Evolutionary conservation across 2,113 vertebrate species (phyloP).

Genomic region (Phalacrocorax aristotelis): DNA sequence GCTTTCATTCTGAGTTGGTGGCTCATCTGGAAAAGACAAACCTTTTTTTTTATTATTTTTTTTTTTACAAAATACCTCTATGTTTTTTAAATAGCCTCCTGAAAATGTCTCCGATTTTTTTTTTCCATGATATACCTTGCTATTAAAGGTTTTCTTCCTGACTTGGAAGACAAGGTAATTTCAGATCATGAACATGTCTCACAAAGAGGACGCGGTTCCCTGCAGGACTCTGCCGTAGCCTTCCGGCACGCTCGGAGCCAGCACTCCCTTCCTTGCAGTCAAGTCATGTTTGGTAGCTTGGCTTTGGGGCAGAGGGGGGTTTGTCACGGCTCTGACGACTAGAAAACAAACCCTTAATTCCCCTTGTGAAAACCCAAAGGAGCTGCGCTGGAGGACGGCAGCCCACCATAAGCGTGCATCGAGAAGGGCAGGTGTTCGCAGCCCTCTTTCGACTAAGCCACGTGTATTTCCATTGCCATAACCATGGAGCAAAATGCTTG

Average conservation of each 20-base stretch:
- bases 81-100: neutral
- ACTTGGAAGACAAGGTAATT: neutral
- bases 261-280: neutral
- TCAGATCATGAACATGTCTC: neutral
- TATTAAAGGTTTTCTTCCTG: neutral
- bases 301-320: constrained; percentile 3
- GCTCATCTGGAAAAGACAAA: neutral
- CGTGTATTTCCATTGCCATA: neutral
- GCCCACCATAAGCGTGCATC: neutral
- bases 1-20: neutral
- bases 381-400: neutral
- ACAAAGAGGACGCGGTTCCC: neutral
- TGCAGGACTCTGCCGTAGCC: neutral
- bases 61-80: neutral
- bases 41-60: neutral
- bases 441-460: neutral
- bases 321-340: neutral
- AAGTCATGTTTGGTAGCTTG: neutral
- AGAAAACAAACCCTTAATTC: neutral
- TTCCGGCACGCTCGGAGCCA: neutral
- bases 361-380: neutral
- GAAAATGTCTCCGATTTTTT: neutral
- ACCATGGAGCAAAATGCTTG: neutral
- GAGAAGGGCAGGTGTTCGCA: neutral
- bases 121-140: neutral